A percentile compares a stretch with the other conserved stretches of the same genome.
Evolutionary conservation across 2,888 invertebrate genomes (phyloP).

Genomic region (Drosophila lacicola): DNA sequence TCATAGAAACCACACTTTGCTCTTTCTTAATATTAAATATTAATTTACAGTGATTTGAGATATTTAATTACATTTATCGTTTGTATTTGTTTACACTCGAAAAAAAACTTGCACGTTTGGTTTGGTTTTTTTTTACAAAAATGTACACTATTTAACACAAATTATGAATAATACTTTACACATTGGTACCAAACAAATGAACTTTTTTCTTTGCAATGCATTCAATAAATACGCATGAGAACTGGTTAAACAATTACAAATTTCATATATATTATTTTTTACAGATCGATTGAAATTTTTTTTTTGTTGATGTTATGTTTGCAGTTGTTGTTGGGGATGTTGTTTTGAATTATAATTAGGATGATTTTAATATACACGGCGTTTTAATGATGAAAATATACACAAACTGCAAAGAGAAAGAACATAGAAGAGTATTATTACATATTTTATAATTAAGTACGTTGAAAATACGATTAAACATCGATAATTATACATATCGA

Average conservation of each 20-base stretch:
- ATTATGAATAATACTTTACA: conserved; percentile 76
- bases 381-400: conserved; percentile 79
- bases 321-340: conserved; percentile 32
- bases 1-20: conserved; percentile 63
- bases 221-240: conserved; percentile 57
- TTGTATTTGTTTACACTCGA: conserved; percentile 41
- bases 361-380: conserved; percentile 79
- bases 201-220: conserved; percentile 43
- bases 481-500: neutral
- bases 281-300: conserved; percentile 51
- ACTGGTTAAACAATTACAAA: conserved; percentile 51
- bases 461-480: neutral
- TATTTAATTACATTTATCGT: conserved; percentile 44
- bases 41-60: conserved; percentile 59
- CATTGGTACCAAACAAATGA: conserved; percentile 58
- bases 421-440: conserved; percentile 3
- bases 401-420: conserved; percentile 73
- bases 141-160: conserved; percentile 72
- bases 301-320: conserved; percentile 52
- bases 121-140: conserved; percentile 64
- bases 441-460: neutral
- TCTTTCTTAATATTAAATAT: conserved; percentile 58
- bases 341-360: conserved; percentile 72
- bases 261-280: conserved; percentile 37
- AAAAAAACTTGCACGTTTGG: conserved; percentile 47